These are phyloP conservation scores for Ptiloglossa arizonensis DNA, from an alignment of 1,140 invertebrate genomes.

Conservation along the genomic window DNA sequence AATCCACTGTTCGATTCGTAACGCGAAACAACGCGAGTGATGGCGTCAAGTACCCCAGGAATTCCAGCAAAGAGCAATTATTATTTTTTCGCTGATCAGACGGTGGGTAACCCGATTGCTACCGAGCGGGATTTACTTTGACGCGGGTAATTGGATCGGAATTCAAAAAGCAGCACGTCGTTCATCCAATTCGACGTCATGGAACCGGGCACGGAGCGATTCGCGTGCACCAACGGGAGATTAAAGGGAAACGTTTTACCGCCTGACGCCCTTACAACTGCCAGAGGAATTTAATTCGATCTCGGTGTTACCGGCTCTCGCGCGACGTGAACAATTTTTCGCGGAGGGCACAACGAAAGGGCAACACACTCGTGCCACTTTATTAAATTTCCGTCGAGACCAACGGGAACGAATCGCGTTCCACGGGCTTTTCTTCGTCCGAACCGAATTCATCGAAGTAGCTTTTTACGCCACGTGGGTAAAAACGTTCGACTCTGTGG, in stretches of 20 bases:
- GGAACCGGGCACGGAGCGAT: background rate
- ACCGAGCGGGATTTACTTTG: background rate
- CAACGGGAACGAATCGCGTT: background rate
- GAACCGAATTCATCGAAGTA: slow-evolving; percentile 13
- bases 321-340: slow-evolving; percentile 15
- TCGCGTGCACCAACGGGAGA: background rate
- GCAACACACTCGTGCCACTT: slow-evolving; percentile 20
- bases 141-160: background rate
- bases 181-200: background rate
- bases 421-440: background rate
- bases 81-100: background rate
- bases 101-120: background rate
- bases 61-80: background rate
- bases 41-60: no score
- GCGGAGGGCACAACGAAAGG: background rate
- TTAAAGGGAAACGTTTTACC: background rate
- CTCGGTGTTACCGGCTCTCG: background rate
- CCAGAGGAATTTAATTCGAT: slow-evolving; percentile 22
- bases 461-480: slow-evolving; percentile 2
- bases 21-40: no score
- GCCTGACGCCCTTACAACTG: background rate
- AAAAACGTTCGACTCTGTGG: background rate
- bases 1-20: no score
- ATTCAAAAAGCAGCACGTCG: background rate
- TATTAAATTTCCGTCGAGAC: slow-evolving; percentile 42